Percentiles rank a stretch among this genome's conserved stretches.
Conservation (phyloP, 2,113 vertebrate genomes). For the Euleptes europaea region DNA sequence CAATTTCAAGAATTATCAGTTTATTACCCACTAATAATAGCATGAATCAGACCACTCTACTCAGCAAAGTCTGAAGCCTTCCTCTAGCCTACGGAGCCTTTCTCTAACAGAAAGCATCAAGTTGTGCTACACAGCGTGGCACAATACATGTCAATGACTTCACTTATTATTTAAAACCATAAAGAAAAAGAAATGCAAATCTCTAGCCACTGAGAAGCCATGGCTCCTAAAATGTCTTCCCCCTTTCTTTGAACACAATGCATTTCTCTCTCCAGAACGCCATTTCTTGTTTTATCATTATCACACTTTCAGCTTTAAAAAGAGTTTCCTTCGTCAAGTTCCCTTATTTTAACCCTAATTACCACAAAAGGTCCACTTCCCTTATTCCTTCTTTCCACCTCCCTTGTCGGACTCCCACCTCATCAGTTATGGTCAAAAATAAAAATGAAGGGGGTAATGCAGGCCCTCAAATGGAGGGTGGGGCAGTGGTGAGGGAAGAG, state of each 20-base stretch:
- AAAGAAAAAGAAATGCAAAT: fast-evolving
- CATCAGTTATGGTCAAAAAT: neutral
- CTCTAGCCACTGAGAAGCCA: neutral
- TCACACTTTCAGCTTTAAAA: neutral
- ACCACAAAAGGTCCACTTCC: neutral
- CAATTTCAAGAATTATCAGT: neutral
- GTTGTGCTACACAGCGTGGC: no score
- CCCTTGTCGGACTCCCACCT: neutral
- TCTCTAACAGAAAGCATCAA: no score
- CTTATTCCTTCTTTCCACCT: neutral
- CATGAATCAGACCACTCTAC: no score
- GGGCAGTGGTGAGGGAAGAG: neutral
- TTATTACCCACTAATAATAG: neutral
- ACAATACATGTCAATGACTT: no score
- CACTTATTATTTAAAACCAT: neutral
- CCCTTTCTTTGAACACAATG: neutral
- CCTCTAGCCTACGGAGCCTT: no score
- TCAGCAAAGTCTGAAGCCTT: no score
- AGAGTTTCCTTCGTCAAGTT: neutral
- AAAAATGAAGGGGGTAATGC: neutral
- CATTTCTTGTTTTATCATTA: neutral
- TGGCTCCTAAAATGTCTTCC: neutral
- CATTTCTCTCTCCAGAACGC: neutral
- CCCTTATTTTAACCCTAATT: neutral
- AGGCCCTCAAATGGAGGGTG: neutral